Conservation (phyloP, 2,888 invertebrate species). For the Eristalis arbustorum region DNA sequence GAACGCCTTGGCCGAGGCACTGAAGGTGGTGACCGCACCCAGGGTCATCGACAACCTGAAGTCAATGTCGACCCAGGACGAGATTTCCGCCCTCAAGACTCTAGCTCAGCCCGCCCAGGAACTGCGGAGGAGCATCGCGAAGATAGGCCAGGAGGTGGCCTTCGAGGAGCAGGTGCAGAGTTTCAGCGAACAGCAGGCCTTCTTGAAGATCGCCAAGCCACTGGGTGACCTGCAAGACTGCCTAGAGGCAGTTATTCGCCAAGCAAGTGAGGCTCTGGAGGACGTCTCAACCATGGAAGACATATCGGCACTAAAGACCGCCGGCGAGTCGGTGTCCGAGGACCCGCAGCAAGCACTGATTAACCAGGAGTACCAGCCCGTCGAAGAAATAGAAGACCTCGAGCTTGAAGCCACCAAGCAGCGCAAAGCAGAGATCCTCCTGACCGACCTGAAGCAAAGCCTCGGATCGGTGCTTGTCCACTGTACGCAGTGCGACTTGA, state of each 20-base stretch:
- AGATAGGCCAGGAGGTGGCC: slow-evolving; percentile 60
- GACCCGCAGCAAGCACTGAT: slow-evolving; percentile 62
- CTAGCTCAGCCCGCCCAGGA: slow-evolving; percentile 71
- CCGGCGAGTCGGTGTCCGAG: slow-evolving; percentile 79
- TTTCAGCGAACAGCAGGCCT: slow-evolving; percentile 47
- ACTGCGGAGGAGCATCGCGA: slow-evolving; percentile 73
- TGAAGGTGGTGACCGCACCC: slow-evolving; percentile 76
- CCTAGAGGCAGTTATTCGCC: slow-evolving; percentile 66
- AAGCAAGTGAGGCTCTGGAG: slow-evolving; percentile 71
- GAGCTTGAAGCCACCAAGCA: slow-evolving; percentile 51
- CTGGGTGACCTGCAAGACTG: slow-evolving; percentile 76
- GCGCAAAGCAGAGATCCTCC: slow-evolving; percentile 71
- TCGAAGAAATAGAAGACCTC: slow-evolving; percentile 55
- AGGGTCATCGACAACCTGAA: slow-evolving; percentile 78
- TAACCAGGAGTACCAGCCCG: slow-evolving; percentile 27
- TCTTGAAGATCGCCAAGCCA: slow-evolving; percentile 75
- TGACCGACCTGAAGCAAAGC: slow-evolving; percentile 75
- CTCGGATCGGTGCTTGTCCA: slow-evolving; percentile 75
- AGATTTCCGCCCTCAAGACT: slow-evolving; percentile 58
- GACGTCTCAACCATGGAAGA: slow-evolving; percentile 81
- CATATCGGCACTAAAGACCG: slow-evolving; percentile 83
- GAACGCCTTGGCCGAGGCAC: slow-evolving; percentile 68
- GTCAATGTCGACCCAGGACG: slow-evolving; percentile 64
- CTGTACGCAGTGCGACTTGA: slow-evolving; percentile 74
- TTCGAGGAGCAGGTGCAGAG: slow-evolving; percentile 61